Percentiles rank a stretch among this genome's conserved stretches.
Evolutionary conservation across 2,113 vertebrate species (phyloP).

Genomic region (Menidia beryllina): DNA sequence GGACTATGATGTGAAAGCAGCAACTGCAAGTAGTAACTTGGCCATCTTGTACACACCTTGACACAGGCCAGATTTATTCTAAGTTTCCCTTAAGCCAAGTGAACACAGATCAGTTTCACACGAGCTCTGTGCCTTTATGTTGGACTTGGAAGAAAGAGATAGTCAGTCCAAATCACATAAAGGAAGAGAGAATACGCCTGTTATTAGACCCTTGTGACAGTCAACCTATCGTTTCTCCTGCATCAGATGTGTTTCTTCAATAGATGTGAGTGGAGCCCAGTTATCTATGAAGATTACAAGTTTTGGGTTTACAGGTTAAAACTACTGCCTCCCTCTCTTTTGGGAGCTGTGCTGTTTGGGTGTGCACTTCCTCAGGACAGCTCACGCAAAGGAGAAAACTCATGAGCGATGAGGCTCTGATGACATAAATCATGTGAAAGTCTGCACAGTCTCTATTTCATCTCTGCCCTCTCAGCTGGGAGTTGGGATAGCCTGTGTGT

Average conservation of each 20-base stretch:
- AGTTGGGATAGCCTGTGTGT: constrained; percentile 1
- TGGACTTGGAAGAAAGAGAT: constrained; percentile 25
- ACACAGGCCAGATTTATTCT: constrained; percentile 30
- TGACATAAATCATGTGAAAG: constrained; percentile 24
- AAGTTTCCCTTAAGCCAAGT: constrained; percentile 6
- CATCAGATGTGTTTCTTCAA: constrained; percentile 34
- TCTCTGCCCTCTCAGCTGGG: constrained; percentile 36
- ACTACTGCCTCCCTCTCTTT: constrained; percentile 38
- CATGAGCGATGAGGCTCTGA: constrained; percentile 24
- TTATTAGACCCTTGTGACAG: constrained; percentile 21
- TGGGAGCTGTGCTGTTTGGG: constrained; percentile 48
- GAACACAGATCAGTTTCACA: constrained; percentile 25
- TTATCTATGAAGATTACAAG: constrained; percentile 35
- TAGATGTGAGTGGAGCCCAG: constrained; percentile 14
- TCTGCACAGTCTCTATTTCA: constrained; percentile 6
- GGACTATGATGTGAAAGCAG: not conserved
- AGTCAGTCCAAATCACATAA: not conserved
- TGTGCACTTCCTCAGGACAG: constrained; percentile 60
- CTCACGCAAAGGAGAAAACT: constrained; percentile 10
- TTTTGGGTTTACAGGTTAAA: constrained; percentile 55
- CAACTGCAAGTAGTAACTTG: constrained; percentile 46
- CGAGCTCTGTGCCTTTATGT: constrained; percentile 20
- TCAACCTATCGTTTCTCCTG: constrained; percentile 1
- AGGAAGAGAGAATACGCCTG: not conserved
- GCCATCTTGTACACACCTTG: constrained; percentile 11